Evolutionary conservation across 2,113 vertebrate species (phyloP).

Genomic region (Hippocampus comes): DNA sequence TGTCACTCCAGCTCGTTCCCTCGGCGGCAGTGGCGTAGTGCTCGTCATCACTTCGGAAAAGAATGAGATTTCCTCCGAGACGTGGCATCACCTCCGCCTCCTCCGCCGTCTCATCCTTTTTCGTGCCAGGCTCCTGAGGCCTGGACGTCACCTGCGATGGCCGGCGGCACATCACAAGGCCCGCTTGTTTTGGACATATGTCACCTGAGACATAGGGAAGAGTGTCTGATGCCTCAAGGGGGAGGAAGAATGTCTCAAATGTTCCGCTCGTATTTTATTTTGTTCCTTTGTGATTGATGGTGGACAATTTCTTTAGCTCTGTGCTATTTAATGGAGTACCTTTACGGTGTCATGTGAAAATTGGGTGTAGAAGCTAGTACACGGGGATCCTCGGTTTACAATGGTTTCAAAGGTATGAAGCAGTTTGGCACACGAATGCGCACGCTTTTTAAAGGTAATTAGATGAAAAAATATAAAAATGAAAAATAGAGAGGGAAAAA

Average conservation of each 20-base stretch:
- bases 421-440: background rate
- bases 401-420: background rate
- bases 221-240: constrained; percentile 27
- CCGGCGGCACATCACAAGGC: constrained; percentile 39
- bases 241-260: background rate
- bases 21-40: constrained; percentile 16
- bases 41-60: constrained; percentile 39
- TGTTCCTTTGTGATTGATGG: background rate
- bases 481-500: too few relatives aligned
- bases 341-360: background rate
- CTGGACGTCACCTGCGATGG: constrained; percentile 24
- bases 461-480: too few relatives aligned
- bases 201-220: constrained; percentile 27
- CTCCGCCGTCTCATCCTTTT: constrained; percentile 36
- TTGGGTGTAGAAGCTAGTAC: background rate
- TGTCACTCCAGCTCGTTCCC: constrained; percentile 12
- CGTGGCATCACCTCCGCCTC: background rate
- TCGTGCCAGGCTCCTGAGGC: background rate
- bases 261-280: background rate
- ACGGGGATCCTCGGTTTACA: background rate
- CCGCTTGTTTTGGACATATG: constrained; percentile 30
- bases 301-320: background rate
- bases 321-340: background rate
- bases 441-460: too few relatives aligned
- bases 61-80: constrained; percentile 45